These are phyloP conservation scores for Drosophila teissieri DNA, from an alignment of 1,140 invertebrate species.

Conservation along the genomic window DNA sequence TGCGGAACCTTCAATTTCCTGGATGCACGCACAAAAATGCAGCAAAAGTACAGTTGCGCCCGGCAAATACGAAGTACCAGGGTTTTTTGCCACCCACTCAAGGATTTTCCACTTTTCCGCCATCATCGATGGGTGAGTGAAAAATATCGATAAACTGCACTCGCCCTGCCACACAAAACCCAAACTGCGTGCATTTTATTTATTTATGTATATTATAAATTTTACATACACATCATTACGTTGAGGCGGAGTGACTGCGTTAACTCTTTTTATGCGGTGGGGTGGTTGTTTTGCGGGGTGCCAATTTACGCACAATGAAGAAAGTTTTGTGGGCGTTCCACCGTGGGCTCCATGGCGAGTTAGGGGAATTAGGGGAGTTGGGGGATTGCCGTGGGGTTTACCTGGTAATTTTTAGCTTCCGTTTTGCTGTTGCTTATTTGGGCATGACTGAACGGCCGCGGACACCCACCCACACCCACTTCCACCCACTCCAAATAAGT, in stretches of 20 bases:
- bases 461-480: constrained; percentile 2
- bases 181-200: constrained; percentile 71
- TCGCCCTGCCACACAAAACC: constrained; percentile 14
- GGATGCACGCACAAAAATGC: constrained; percentile 60
- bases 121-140: constrained; percentile 19
- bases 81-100: constrained; percentile 22
- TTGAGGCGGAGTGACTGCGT: constrained; percentile 37
- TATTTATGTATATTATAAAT: constrained; percentile 76
- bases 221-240: constrained; percentile 72
- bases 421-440: constrained; percentile 53
- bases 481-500: background rate
- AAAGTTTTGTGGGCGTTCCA: constrained; percentile 58
- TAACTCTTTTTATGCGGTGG: constrained; percentile 18
- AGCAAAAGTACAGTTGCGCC: constrained; percentile 62
- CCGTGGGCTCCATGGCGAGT: background rate
- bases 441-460: constrained; percentile 41
- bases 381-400: constrained; percentile 11
- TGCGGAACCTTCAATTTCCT: constrained; percentile 58
- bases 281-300: constrained; percentile 22
- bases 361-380: too few species aligned
- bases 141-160: constrained; percentile 75
- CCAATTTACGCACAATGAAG: constrained; percentile 72
- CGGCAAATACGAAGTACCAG: constrained; percentile 7
- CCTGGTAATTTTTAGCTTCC: constrained; percentile 73
- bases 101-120: constrained; percentile 25